Percentiles rank a stretch among this genome's conserved stretches.
Conservation (phyloP, 1,140 invertebrate species). For the Druon quercuslanigerum region DNA sequence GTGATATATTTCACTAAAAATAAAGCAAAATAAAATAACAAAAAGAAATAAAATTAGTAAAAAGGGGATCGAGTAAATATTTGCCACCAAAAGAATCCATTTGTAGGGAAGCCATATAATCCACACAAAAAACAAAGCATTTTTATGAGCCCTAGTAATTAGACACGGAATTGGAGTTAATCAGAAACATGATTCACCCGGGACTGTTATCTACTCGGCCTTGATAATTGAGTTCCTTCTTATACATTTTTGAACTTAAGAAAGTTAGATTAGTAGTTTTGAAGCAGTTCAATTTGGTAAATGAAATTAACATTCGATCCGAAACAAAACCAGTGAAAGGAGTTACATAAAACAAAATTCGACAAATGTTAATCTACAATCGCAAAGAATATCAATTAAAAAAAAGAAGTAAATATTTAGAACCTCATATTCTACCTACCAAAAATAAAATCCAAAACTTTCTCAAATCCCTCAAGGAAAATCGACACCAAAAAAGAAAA, state of each 20-base stretch:
- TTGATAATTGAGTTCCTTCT: too few species aligned
- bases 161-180: too few species aligned
- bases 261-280: neutral
- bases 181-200: too few species aligned
- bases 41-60: too few species aligned
- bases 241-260: neutral
- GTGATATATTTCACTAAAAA: too few species aligned
- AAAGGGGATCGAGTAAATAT: too few species aligned
- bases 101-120: too few species aligned
- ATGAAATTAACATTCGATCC: neutral
- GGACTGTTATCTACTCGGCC: too few species aligned
- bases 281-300: slow-evolving; percentile 1
- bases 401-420: neutral
- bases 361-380: neutral
- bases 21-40: too few species aligned
- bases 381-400: neutral
- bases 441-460: neutral
- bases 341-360: slow-evolving; percentile 13
- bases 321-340: slow-evolving; percentile 18
- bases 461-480: neutral
- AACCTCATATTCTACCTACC: neutral
- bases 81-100: too few species aligned
- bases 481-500: neutral
- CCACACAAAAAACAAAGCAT: too few species aligned
- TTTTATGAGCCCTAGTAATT: too few species aligned